phyloP scores from a whole-genome alignment of 2,113 vertebrate genomes.

The Gymnobelideus leadbeateri region DNA sequence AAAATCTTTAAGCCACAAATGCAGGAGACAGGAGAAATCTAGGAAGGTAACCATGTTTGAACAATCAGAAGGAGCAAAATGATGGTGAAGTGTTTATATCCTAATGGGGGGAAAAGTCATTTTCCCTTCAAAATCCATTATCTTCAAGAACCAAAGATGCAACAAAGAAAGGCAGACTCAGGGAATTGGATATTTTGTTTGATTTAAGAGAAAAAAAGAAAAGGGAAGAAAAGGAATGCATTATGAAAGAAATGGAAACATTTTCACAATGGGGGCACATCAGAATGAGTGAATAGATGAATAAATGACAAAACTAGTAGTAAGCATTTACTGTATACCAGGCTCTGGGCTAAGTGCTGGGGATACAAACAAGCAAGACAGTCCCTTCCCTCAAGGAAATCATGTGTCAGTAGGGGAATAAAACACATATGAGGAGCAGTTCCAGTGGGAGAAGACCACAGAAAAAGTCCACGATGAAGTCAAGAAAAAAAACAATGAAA shows the following conservation, averaged over 20 bases:
- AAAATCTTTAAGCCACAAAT: background rate
- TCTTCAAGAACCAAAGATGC: background rate
- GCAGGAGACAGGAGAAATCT: background rate
- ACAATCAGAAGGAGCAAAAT: background rate
- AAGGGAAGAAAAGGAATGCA: background rate
- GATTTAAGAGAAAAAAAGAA: background rate
- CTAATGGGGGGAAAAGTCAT: background rate
- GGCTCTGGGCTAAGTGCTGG: background rate
- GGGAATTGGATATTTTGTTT: background rate
- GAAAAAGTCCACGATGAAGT: background rate
- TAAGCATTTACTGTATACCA: background rate
- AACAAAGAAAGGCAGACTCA: background rate
- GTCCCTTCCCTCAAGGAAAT: background rate
- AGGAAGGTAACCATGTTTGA: background rate
- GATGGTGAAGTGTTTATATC: background rate
- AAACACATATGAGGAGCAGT: background rate
- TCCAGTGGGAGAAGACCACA: background rate
- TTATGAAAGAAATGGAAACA: background rate
- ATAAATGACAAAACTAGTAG: background rate
- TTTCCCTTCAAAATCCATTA: background rate
- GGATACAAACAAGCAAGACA: background rate
- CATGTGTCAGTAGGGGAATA: background rate
- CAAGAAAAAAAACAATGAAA: background rate
- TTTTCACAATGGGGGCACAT: background rate
- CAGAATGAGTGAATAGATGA: background rate